Conservation (phyloP, 2,113 vertebrate species). For the Callocephalon fimbriatum region DNA sequence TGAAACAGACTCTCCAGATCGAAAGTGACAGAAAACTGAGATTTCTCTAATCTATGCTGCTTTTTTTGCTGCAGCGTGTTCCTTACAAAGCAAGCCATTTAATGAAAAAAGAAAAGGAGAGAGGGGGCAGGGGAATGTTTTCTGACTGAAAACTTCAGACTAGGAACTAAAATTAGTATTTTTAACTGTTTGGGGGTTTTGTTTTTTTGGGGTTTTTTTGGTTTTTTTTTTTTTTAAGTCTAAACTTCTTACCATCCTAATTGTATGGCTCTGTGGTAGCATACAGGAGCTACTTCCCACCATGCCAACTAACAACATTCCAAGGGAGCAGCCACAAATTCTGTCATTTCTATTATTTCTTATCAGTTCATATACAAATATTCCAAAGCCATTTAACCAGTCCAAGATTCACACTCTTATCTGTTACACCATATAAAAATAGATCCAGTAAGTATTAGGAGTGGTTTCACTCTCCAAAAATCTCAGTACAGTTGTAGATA, state of each 20-base stretch:
- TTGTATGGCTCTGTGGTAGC: not conserved
- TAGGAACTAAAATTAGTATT: not conserved
- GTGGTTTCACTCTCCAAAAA: not conserved
- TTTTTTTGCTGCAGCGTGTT: not conserved
- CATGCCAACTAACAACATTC: not conserved
- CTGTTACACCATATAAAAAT: not conserved
- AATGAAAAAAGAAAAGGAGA: not conserved
- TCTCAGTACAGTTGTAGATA: not conserved
- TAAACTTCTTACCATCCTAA: not conserved
- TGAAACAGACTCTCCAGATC: conserved; percentile 4
- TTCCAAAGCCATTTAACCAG: not conserved
- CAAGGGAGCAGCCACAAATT: not conserved
- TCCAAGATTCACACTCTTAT: not conserved
- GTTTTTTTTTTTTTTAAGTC: not conserved
- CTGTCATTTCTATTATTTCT: not conserved
- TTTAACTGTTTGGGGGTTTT: not conserved
- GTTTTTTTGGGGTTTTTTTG: not conserved
- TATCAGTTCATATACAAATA: not conserved
- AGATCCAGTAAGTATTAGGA: not conserved
- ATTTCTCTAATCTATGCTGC: not conserved
- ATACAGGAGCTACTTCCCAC: not conserved
- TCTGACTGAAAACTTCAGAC: not conserved
- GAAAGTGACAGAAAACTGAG: not conserved
- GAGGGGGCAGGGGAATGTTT: rapidly evolving
- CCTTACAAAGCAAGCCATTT: not conserved